phyloP scores from a whole-genome alignment of 2,797 vertebrate genomes.

The Poeciliopsis turneri region DNA sequence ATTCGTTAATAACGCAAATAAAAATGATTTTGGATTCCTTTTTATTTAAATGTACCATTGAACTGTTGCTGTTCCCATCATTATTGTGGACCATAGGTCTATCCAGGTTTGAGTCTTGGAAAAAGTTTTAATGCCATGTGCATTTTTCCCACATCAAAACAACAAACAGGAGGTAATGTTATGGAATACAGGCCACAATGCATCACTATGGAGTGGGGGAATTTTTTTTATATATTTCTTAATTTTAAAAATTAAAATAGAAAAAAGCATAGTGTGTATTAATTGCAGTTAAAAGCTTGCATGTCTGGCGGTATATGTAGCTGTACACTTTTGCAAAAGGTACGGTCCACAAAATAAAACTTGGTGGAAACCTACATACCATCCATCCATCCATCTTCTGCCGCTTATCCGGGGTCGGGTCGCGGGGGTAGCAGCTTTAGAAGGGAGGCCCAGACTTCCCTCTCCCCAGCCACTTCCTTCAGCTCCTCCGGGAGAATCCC shows the following conservation, averaged over 20 bases:
- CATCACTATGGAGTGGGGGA: background rate
- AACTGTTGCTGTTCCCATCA: background rate
- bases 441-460: no score
- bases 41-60: background rate
- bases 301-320: background rate
- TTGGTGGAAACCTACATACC: background rate
- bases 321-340: background rate
- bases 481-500: no score
- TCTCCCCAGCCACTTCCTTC: no score
- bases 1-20: background rate
- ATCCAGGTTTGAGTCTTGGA: background rate
- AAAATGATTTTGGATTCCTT: background rate
- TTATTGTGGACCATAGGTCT: background rate
- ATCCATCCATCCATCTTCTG: no score
- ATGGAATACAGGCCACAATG: background rate
- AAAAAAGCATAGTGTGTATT: background rate
- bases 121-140: background rate
- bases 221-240: background rate
- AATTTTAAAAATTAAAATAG: background rate
- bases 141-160: background rate
- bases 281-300: background rate
- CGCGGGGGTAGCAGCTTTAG: no score
- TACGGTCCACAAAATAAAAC: background rate
- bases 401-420: no score
- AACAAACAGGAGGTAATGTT: background rate